Percentiles rank a stretch among this genome's conserved stretches.
phyloP scores from a whole-genome alignment of 1,140 invertebrate genomes.

The Drosophila biarmipes region DNA sequence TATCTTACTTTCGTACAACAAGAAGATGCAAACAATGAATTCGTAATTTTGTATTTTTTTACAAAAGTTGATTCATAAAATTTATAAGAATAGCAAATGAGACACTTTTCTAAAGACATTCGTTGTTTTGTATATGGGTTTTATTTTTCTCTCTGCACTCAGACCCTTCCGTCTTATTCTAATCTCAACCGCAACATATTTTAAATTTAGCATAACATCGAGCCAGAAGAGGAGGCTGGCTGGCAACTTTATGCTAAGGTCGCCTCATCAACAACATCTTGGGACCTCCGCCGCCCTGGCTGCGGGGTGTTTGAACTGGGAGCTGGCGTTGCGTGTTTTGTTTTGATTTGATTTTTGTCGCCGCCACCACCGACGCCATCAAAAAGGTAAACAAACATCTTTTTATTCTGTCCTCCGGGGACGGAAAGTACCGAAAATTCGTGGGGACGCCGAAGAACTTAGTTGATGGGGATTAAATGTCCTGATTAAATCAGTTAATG shows the following conservation, averaged over 20 bases:
- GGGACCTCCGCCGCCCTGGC: conserved; percentile 23
- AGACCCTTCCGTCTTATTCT: conserved; percentile 55
- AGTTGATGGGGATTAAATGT: conserved; percentile 1
- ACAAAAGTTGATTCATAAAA: too few relatives aligned
- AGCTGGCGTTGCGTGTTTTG: conserved; percentile 33
- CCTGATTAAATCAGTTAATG: conserved; percentile 17
- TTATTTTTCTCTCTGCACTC: conserved; percentile 4
- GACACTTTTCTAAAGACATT: too few relatives aligned
- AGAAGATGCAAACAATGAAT: too few relatives aligned
- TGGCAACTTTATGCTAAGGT: conserved; percentile 61
- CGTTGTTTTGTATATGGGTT: too few relatives aligned
- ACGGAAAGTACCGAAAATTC: conserved; percentile 9
- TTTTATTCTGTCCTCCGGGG: conserved; percentile 21
- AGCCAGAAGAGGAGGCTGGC: conserved; percentile 24
- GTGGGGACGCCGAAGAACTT: conserved; percentile 2
- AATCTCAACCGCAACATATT: conserved; percentile 74
- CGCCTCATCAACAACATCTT: conserved; percentile 55
- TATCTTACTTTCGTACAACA: too few relatives aligned
- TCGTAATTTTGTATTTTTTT: too few relatives aligned
- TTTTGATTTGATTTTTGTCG: conserved; percentile 76
- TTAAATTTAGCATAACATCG: conserved; percentile 76
- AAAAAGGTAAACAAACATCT: conserved; percentile 65
- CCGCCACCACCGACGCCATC: conserved; percentile 44
- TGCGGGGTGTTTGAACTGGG: conserved; percentile 68
- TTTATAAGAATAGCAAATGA: too few relatives aligned